These are phyloP conservation scores for Scortum barcoo DNA, from an alignment of 2,113 vertebrate species.

Conservation along the genomic window DNA sequence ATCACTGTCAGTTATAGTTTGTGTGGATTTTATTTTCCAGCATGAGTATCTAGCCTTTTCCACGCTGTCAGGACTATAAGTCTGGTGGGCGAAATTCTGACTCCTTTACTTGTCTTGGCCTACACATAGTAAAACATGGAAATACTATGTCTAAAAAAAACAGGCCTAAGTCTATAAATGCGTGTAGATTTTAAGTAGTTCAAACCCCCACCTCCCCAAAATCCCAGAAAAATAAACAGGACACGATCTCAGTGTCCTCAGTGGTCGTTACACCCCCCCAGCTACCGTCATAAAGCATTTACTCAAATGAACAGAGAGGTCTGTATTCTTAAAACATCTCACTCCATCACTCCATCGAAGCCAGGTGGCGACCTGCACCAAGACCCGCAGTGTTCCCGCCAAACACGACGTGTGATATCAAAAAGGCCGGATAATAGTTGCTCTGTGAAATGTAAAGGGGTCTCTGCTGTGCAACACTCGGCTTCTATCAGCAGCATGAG, in stretches of 20 bases:
- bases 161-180: not conserved
- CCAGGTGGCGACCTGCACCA: constrained; percentile 49
- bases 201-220: not conserved
- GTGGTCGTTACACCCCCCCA: not conserved
- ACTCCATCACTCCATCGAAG: constrained; percentile 3
- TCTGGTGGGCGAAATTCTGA: no score
- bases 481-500: constrained; percentile 62
- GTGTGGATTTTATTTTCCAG: not conserved
- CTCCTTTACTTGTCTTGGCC: not conserved
- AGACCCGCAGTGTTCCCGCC: constrained; percentile 22
- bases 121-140: not conserved
- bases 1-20: not conserved
- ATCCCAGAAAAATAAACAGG: not conserved
- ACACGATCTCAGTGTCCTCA: not conserved
- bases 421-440: not conserved
- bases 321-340: not conserved
- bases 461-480: constrained; percentile 19
- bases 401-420: constrained; percentile 20
- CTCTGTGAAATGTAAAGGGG: constrained; percentile 33
- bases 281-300: not conserved
- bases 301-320: not conserved
- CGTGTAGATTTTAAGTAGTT: not conserved
- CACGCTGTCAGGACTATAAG: not conserved
- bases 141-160: not conserved
- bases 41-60: not conserved